Evolutionary conservation across 2,797 vertebrate genomes (phyloP).

Genomic region (Hypotaenidia okinawae): DNA sequence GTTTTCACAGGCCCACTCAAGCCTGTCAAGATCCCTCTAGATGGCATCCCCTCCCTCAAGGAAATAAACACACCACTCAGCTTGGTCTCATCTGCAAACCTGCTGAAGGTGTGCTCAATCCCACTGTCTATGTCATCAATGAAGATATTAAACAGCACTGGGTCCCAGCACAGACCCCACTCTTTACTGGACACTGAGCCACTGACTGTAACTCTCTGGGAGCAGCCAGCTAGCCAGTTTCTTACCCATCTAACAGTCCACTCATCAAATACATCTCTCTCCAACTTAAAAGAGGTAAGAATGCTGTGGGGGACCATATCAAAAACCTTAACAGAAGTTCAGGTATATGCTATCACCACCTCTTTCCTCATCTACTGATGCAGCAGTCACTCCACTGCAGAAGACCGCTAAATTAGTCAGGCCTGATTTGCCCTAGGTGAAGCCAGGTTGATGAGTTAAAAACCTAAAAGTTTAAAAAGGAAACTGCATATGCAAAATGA

Average conservation of each 20-base stretch:
- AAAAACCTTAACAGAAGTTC: not conserved
- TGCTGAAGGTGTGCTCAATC: too few relatives aligned
- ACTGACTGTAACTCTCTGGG: not conserved
- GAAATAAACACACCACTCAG: not conserved
- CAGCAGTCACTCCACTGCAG: not conserved
- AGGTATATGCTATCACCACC: not conserved
- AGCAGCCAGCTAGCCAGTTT: not conserved
- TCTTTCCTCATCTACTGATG: not conserved
- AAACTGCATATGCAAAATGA: not conserved
- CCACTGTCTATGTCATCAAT: not conserved
- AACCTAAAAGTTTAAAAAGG: not conserved
- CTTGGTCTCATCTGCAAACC: not conserved
- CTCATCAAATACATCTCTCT: not conserved
- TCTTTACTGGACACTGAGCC: fast-evolving
- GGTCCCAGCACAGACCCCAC: not conserved
- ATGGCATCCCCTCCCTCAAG: not conserved
- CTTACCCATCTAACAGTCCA: not conserved
- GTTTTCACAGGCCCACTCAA: fast-evolving
- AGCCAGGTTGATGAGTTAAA: not conserved
- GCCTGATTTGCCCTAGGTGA: not conserved
- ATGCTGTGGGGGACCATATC: not conserved
- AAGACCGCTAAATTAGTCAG: not conserved
- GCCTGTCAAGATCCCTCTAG: not conserved
- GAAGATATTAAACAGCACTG: not conserved
- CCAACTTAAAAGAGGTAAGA: not conserved